phyloP scores from a whole-genome alignment of 1,140 invertebrate genomes.

The Lerema accius region DNA sequence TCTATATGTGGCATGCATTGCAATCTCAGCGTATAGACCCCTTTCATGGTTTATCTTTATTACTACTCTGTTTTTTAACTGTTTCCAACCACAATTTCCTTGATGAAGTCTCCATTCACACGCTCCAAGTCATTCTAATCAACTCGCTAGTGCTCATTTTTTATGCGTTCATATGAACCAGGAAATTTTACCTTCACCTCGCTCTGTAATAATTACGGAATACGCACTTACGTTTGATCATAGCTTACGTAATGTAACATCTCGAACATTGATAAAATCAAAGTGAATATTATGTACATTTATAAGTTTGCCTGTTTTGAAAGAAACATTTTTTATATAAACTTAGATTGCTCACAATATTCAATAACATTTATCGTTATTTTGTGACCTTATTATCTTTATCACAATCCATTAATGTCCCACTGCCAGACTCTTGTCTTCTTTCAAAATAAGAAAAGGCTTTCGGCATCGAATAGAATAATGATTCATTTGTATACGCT shows the following conservation, averaged over 20 bases:
- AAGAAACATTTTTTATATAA: too few species aligned
- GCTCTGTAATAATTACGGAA: conserved; percentile 32
- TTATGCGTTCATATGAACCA: conserved; percentile 54
- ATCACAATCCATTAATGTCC: too few species aligned
- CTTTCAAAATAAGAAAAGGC: too few species aligned
- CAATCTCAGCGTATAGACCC: conserved; percentile 9
- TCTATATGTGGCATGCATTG: background rate
- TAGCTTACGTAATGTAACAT: conserved; percentile 18
- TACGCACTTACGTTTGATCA: conserved; percentile 33
- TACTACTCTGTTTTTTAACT: conserved; percentile 31
- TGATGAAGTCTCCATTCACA: conserved; percentile 64
- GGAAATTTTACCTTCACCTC: conserved; percentile 43
- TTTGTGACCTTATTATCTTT: too few species aligned
- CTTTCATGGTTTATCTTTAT: conserved; percentile 28
- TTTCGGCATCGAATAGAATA: too few species aligned
- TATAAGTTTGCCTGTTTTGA: too few species aligned
- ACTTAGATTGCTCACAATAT: too few species aligned
- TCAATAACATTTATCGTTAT: too few species aligned
- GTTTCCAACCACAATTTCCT: conserved; percentile 50
- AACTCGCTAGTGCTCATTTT: conserved; percentile 52
- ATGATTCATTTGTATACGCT: too few species aligned
- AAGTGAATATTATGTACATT: conserved; percentile 9
- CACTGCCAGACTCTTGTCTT: too few species aligned
- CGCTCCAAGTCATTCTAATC: conserved; percentile 62
- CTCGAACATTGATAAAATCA: conserved; percentile 27